Base-by-base conservation (phyloP, 2,797 vertebrate species). In the Steatocranus sp. region DNA sequence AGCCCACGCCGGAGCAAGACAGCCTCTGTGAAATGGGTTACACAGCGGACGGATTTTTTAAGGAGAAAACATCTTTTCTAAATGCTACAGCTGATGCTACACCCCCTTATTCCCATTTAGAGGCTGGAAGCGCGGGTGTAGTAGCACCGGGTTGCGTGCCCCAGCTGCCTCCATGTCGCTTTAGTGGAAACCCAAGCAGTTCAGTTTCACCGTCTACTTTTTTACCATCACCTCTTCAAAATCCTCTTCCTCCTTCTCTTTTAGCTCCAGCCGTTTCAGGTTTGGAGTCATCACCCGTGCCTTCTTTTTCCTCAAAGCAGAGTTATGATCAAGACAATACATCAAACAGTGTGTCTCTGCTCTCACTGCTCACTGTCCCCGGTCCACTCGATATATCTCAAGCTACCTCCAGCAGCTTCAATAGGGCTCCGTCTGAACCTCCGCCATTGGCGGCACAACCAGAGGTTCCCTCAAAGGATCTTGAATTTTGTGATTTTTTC, bases 361-460 rank as follows among this genome's bases (percentile, higher is more conserved):
- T 90, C 1, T 89, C 92, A 73, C 63, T 86, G 53, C 90, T 93
- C 66, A 92, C 84, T 1, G 23, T 76, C 78, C 91, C 93, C 2
- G 74, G 88, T 50, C 88, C 88, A 8, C 27, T 66, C 1, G 4
- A 17, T 25, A n/a, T 17, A 23, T 12, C 84, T 83, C 85, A 50
- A 20, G 61, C 82, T 79, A 86, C 70, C 79, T 83, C 85, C 51
- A 50, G 63, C 56, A 78, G n/a, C 81, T 58, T 80, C 3, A 32
- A 43, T 1, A 32, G 14, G 32, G 14, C 38, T 36, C 2, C 11
- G 3, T 3, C 30, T 46, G 84, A 83, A 14, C 17, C 46, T 8
- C 12, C 3, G 1, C 18, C 75, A 9, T 61, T 14, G 2, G 20
- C 15, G 43, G 36, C 79, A 11, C 20, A 7, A 2, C 2, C 14